A percentile compares a stretch with the other conserved stretches of the same genome.
Conservation (phyloP, 2,797 vertebrate genomes). For the Dryobates pubescens region DNA sequence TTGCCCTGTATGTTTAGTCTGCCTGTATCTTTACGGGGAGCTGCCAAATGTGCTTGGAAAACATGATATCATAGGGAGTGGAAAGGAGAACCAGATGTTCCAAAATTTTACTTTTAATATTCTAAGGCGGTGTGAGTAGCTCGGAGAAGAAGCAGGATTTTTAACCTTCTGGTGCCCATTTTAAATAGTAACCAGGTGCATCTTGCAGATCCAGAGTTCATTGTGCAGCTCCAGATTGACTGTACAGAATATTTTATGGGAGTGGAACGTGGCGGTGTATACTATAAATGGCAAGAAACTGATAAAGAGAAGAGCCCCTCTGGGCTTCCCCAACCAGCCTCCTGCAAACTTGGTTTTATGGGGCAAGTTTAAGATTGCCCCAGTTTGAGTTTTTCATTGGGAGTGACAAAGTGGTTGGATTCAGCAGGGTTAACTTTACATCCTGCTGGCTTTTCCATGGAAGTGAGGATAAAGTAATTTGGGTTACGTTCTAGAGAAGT, state of each 20-base stretch:
- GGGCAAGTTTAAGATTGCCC: neutral
- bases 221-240: neutral
- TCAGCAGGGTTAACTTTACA: neutral
- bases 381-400: neutral
- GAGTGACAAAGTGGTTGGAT: neutral
- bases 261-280: neutral
- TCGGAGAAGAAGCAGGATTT: neutral
- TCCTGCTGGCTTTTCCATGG: constrained; percentile 27
- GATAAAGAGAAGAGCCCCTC: neutral
- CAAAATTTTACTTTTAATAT: constrained; percentile 28
- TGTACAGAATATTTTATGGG: neutral
- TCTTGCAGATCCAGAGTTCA: neutral
- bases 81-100: constrained; percentile 69
- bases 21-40: constrained; percentile 50
- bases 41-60: constrained; percentile 68
- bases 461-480: constrained; percentile 41
- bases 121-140: neutral
- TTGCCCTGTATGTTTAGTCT: constrained; percentile 59
- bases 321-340: neutral
- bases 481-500: neutral
- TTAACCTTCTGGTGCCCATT: neutral
- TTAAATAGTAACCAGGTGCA: neutral
- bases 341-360: neutral
- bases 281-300: neutral
- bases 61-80: constrained; percentile 65